phyloP scores from a whole-genome alignment of 2,797 vertebrate species.

The Paratrypauchen microcephalus region DNA sequence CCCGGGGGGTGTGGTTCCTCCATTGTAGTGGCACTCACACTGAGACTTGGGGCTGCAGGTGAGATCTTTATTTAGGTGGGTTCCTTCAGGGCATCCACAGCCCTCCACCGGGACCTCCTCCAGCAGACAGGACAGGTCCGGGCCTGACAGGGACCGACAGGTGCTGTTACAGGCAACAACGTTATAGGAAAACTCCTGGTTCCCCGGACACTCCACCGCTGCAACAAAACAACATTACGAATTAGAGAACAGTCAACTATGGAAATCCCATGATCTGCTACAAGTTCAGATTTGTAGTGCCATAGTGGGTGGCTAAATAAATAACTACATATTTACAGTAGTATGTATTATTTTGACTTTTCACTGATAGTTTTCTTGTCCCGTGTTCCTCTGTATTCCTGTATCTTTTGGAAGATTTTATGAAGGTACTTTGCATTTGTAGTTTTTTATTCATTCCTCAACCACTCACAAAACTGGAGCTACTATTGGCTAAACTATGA shows the following conservation, averaged over 20 bases:
- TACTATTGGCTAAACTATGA: too few relatives aligned
- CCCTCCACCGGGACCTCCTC: conserved; percentile 64
- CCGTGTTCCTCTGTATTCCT: too few relatives aligned
- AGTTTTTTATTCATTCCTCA: too few relatives aligned
- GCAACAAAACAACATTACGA: conserved; percentile 10
- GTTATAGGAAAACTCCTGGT: conserved; percentile 67
- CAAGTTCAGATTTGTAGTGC: too few relatives aligned
- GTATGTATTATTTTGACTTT: too few relatives aligned
- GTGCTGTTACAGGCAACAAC: conserved; percentile 66
- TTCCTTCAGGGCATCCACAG: conserved; percentile 70
- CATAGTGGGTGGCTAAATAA: too few relatives aligned
- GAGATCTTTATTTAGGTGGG: conserved; percentile 51
- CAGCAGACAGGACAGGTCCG: conserved; percentile 59
- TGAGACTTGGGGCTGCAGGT: conserved; percentile 55
- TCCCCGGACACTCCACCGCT: conserved; percentile 62
- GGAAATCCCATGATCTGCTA: too few relatives aligned
- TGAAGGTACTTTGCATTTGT: too few relatives aligned
- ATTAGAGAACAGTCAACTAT: not conserved
- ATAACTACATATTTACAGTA: too few relatives aligned
- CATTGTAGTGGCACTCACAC: conserved; percentile 60
- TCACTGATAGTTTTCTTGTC: too few relatives aligned
- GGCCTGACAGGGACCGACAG: conserved; percentile 63
- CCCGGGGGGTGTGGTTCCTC: conserved; percentile 38
- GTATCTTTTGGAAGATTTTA: too few relatives aligned
- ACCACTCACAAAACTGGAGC: too few relatives aligned